Percentiles rank a stretch among this genome's conserved stretches.
These are phyloP conservation scores for Pogonognathellus flavescens DNA, from an alignment of 1,140 invertebrate species.

Conservation along the genomic window DNA sequence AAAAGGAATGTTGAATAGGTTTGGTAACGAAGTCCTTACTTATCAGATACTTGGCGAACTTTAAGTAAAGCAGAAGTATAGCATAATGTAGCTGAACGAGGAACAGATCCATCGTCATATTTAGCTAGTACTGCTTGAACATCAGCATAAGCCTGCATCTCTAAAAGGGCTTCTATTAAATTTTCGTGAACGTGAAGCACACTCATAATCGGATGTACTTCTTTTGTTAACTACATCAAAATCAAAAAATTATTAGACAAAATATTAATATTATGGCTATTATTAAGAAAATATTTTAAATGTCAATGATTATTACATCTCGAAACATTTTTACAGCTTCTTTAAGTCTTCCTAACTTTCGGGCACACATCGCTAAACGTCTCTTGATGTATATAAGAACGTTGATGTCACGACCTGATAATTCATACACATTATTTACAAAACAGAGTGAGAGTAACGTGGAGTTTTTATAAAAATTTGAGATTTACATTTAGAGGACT, in stretches of 20 bases:
- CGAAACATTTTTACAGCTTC: constrained; percentile 98
- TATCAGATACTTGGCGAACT: constrained; percentile 92
- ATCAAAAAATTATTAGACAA: constrained; percentile 48
- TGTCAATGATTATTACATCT: constrained; percentile 75
- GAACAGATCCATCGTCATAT: constrained; percentile 95
- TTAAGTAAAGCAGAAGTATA: constrained; percentile 96
- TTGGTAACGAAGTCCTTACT: constrained; percentile 74
- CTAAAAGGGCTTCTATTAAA: constrained; percentile 93
- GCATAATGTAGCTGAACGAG: constrained; percentile 97
- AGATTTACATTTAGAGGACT: constrained; percentile 66
- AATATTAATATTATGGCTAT: background rate
- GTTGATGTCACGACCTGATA: constrained; percentile 86
- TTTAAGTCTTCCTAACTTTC: constrained; percentile 92
- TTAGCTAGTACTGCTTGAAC: constrained; percentile 95
- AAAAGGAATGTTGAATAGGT: background rate
- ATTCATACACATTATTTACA: background rate
- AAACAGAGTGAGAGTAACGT: background rate
- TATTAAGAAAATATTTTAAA: background rate
- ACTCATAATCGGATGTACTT: constrained; percentile 96
- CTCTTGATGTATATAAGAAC: constrained; percentile 96
- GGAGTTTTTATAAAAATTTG: constrained; percentile 8
- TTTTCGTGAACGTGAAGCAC: constrained; percentile 98
- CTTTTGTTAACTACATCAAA: constrained; percentile 84
- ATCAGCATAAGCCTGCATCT: constrained; percentile 97
- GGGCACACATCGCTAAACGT: constrained; percentile 95